Conservation (phyloP, 2,888 invertebrate species). For the Dasysyrphus tricinctus region DNA sequence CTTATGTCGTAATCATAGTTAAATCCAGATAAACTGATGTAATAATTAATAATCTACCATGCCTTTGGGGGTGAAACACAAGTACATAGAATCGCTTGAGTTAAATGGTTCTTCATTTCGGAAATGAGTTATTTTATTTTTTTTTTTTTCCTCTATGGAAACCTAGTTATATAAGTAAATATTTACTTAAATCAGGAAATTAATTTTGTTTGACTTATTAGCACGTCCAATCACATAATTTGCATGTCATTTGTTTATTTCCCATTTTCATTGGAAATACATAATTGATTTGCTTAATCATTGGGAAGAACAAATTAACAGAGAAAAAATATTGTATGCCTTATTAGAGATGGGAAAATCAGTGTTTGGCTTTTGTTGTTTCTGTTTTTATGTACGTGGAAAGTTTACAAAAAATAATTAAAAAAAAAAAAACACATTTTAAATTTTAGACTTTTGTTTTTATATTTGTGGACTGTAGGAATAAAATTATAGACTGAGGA, state of each 20-base stretch:
- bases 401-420: too few relatives aligned
- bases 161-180: not conserved
- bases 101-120: not conserved
- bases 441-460: too few relatives aligned
- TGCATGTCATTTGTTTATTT: not conserved
- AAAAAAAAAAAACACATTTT: too few relatives aligned
- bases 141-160: not conserved
- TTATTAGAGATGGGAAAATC: not conserved
- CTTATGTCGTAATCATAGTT: slow-evolving; percentile 25
- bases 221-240: not conserved
- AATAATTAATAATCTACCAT: slow-evolving; percentile 3
- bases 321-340: not conserved
- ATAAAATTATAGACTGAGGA: too few relatives aligned
- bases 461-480: too few relatives aligned
- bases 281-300: not conserved
- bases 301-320: not conserved
- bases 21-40: slow-evolving; percentile 21
- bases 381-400: too few relatives aligned
- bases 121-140: not conserved
- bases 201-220: slow-evolving; percentile 1
- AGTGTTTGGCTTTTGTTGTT: not conserved
- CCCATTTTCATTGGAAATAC: not conserved
- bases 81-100: not conserved
- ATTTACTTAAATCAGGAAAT: not conserved
- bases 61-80: not conserved